phyloP scores from a whole-genome alignment of 2,888 invertebrate genomes.

The Drosophila borealis region DNA sequence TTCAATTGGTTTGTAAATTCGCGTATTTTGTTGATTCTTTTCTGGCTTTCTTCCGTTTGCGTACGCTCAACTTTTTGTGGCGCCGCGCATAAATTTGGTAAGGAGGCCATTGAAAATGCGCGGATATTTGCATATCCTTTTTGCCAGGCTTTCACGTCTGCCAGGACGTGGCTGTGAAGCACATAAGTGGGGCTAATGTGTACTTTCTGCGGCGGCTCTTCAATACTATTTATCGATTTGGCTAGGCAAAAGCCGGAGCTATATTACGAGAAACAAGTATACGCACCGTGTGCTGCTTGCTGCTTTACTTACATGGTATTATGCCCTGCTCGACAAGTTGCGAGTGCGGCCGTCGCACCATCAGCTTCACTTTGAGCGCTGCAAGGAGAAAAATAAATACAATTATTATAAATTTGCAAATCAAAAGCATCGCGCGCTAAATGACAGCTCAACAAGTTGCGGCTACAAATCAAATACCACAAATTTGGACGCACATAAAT shows the following conservation, averaged over 20 bases:
- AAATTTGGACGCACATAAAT: conserved; percentile 57
- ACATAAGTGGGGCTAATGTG: conserved; percentile 71
- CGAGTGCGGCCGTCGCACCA: conserved; percentile 96
- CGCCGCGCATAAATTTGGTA: conserved; percentile 54
- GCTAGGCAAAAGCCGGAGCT: conserved; percentile 31
- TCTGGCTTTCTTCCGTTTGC: conserved; percentile 50
- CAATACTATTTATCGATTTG: conserved; percentile 51
- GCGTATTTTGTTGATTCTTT: conserved; percentile 74
- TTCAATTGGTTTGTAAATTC: conserved; percentile 76
- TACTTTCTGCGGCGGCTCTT: conserved; percentile 18
- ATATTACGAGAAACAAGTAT: conserved; percentile 6
- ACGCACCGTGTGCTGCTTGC: conserved; percentile 3
- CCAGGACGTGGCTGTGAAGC: conserved; percentile 33
- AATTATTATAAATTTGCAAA: conserved; percentile 18
- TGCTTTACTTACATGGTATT: conserved; percentile 96
- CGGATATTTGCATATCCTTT: conserved; percentile 78
- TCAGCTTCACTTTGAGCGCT: conserved; percentile 98
- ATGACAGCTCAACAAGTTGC: conserved; percentile 41
- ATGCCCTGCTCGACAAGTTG: conserved; percentile 99
- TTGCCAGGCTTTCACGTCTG: conserved; percentile 48
- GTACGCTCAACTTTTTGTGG: conserved; percentile 13
- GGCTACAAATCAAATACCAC: conserved; percentile 42
- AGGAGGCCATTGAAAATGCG: conserved; percentile 60
- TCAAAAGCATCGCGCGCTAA: not conserved
- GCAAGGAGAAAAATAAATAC: conserved; percentile 81